Evolutionary conservation across 2,888 invertebrate species (phyloP), one percentile per base, ranked within the genome.

Genomic region (Eubasilissa splendida): DNA sequence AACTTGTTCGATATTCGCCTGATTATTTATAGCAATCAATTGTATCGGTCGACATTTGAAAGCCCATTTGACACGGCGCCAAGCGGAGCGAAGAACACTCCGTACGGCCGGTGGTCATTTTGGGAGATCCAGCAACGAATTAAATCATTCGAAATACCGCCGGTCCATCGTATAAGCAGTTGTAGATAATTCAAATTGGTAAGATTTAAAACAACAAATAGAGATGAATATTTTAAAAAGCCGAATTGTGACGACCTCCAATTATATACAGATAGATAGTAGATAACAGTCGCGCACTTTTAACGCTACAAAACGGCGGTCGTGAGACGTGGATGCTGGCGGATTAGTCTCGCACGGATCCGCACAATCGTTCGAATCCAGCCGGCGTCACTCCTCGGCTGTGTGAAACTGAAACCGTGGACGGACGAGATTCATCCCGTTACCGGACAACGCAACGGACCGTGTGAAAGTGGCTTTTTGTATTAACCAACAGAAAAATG

Each of bases 391-490:
- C 58, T 65, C 63, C 68, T 50, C 52, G 60, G 58, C 60, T 79
- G 70, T 77, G 82, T 79, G 73, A 82, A 76, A 82, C 74, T 59
- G 77, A 75, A 73, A 77, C 75, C 65, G 76, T 76, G 54, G 65
- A 76, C 58, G 31, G 79, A 10, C 56, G 22, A 77, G 50, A 73
- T 66, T 77, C 74, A 70, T 79, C 60, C 80, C 73, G 73, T 77
- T 75, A 70, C 59, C 52, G 66, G 53, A 68, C 65, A 66, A 54
- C 60, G 81, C 75, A 77, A 79, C 82, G 60, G 76, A 81, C 81
- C 83, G 83, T 83, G 83, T 83, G 83, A 83, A 83, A 83, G 76
- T 80, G 75, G 63, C 77, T 77, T 77, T 83, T 82, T 82, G 75
- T 76, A 78, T 80, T 75, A 68, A 65, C 70, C 42, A 14, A 42